Evolutionary conservation across 2,797 vertebrate genomes (phyloP).

Genomic region (Lepidocolaptes lacrymiger): DNA sequence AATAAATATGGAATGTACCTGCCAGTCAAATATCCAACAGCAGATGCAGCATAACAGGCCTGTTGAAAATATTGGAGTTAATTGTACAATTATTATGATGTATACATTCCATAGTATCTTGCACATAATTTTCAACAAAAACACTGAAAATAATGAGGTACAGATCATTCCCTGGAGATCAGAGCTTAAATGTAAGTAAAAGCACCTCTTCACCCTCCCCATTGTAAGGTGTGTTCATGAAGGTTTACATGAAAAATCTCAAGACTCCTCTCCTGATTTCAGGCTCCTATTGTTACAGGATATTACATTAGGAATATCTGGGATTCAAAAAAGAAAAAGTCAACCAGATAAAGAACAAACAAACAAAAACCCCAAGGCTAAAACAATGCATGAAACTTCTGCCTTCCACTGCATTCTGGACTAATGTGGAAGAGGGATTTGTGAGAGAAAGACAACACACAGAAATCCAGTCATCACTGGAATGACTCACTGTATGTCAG

Average conservation of each 20-base stretch:
- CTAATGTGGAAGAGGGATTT: not conserved
- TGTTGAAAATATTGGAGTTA: conserved; percentile 64
- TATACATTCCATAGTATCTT: not conserved
- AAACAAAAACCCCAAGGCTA: not conserved
- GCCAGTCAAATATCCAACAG: conserved; percentile 92
- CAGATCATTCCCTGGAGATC: not conserved
- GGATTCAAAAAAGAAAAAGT: not conserved
- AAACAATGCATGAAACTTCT: not conserved
- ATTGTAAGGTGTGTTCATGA: not conserved
- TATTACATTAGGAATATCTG: not conserved
- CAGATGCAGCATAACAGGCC: conserved; percentile 97
- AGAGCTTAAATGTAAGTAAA: not conserved
- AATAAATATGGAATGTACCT: conserved; percentile 76
- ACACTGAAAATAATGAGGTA: not conserved
- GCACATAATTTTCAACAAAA: not conserved
- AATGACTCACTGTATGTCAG: not conserved
- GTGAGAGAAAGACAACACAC: not conserved
- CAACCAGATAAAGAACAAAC: not conserved
- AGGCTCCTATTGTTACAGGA: not conserved
- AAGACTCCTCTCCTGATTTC: not conserved
- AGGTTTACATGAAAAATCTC: not conserved
- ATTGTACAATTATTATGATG: not conserved
- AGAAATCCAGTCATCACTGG: not conserved
- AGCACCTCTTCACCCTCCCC: not conserved
- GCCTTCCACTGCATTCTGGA: not conserved